Evolutionary conservation across 2,797 vertebrate genomes (phyloP).

Genomic region (Carcharodon carcharias): DNA sequence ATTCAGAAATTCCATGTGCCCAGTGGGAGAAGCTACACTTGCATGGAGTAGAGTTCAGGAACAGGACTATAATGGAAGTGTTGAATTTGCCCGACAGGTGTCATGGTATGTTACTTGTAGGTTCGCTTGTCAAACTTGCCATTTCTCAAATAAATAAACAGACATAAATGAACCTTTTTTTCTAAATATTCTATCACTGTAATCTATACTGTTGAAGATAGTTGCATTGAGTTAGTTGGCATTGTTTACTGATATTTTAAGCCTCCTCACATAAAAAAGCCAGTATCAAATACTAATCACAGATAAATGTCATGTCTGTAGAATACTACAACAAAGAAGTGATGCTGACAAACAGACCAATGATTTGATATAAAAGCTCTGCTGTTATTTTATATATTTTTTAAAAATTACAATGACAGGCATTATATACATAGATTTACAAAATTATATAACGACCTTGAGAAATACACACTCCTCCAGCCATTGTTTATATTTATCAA

Average conservation of each 20-base stretch:
- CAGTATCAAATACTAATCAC: neutral
- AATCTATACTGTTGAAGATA: neutral
- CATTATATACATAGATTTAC: neutral
- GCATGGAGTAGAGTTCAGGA: neutral
- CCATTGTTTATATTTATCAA: neutral
- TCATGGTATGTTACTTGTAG: neutral
- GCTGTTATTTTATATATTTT: neutral
- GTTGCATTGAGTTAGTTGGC: neutral
- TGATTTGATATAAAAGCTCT: neutral
- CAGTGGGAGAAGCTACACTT: neutral
- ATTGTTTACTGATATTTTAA: neutral
- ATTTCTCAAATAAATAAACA: neutral
- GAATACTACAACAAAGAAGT: neutral
- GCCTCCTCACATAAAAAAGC: neutral
- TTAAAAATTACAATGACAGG: neutral
- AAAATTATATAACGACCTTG: neutral
- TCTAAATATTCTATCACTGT: neutral
- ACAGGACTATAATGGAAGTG: neutral
- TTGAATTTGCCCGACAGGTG: neutral
- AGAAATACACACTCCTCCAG: neutral
- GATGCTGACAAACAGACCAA: neutral
- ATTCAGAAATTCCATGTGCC: neutral
- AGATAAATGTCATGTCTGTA: neutral
- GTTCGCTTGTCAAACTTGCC: neutral
- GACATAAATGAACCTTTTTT: neutral